Percentiles rank a stretch among this genome's conserved stretches.
Conservation (phyloP, 2,797 vertebrate genomes). For the Spinus olivaceus region DNA sequence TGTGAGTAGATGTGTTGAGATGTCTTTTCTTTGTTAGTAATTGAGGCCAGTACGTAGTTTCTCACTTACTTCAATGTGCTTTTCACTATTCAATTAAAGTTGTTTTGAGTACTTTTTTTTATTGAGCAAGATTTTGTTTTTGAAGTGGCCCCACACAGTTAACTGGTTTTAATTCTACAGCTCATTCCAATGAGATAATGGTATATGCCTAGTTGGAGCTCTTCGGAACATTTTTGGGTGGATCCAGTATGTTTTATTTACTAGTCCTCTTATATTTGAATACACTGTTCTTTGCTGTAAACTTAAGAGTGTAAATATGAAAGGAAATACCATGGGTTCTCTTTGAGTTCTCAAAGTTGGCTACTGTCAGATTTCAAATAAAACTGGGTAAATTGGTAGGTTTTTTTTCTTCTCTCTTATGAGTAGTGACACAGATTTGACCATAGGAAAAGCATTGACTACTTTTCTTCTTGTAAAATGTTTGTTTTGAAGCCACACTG, state of each 20-base stretch:
- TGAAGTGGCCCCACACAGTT: conserved; percentile 19
- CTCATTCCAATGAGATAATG: conserved; percentile 10
- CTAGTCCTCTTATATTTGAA: background rate
- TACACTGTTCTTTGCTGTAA: background rate
- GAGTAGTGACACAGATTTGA: background rate
- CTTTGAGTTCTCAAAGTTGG: background rate
- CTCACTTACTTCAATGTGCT: conserved; percentile 52
- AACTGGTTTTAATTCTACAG: conserved; percentile 11
- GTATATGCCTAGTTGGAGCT: background rate
- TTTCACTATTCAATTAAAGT: conserved; percentile 55
- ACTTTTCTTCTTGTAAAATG: background rate
- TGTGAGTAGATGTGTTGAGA: conserved; percentile 37
- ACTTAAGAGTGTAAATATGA: background rate
- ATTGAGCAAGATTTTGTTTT: conserved; percentile 44
- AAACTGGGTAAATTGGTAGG: background rate
- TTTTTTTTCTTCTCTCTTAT: background rate
- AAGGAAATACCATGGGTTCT: background rate
- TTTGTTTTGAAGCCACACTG: background rate
- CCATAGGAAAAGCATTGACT: background rate
- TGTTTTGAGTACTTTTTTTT: conserved; percentile 18
- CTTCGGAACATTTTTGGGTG: background rate
- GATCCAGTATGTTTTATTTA: background rate
- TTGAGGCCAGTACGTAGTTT: conserved; percentile 13
- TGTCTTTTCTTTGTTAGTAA: conserved; percentile 39
- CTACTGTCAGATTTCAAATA: background rate